Evolutionary conservation across 2,797 vertebrate species (phyloP).

Genomic region (Aulostomus chinensis): DNA sequence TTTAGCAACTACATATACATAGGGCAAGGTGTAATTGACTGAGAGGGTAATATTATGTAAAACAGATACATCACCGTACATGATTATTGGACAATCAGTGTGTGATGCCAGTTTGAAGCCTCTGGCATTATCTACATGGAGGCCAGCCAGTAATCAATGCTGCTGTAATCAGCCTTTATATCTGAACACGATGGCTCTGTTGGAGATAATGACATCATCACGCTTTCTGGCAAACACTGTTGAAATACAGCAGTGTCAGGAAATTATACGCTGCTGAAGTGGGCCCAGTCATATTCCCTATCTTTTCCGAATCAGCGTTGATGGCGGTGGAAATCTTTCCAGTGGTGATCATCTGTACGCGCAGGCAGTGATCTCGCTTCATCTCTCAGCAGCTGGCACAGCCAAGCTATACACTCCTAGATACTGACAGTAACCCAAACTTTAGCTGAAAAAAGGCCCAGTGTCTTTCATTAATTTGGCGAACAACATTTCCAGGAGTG

Average conservation of each 20-base stretch:
- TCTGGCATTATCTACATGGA: conserved; percentile 34
- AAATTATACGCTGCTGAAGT: conserved; percentile 8
- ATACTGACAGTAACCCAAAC: too few species aligned
- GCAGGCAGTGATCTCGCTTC: too few species aligned
- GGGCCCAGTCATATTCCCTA: conserved; percentile 18
- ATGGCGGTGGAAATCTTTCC: conserved; percentile 5
- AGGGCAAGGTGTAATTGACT: conserved; percentile 40
- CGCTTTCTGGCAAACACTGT: conserved; percentile 9
- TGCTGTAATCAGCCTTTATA: conserved; percentile 32
- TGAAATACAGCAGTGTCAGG: conserved; percentile 9
- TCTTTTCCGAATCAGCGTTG: conserved; percentile 8
- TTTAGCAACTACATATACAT: conserved; percentile 42
- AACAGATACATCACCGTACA: conserved; percentile 37
- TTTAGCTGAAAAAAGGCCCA: too few species aligned
- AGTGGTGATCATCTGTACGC: not conserved
- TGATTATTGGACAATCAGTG: conserved; percentile 44
- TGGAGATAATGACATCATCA: conserved; percentile 18
- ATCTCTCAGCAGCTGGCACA: too few species aligned
- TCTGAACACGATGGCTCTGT: conserved; percentile 12
- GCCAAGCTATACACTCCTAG: too few species aligned
- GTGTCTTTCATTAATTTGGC: too few species aligned
- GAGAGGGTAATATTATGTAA: conserved; percentile 52
- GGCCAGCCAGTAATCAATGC: conserved; percentile 34
- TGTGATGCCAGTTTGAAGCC: conserved; percentile 45
- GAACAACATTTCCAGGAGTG: too few species aligned